Base-by-base conservation (phyloP, 1,140 invertebrate genomes). In the Penaeus japonicus region DNA sequence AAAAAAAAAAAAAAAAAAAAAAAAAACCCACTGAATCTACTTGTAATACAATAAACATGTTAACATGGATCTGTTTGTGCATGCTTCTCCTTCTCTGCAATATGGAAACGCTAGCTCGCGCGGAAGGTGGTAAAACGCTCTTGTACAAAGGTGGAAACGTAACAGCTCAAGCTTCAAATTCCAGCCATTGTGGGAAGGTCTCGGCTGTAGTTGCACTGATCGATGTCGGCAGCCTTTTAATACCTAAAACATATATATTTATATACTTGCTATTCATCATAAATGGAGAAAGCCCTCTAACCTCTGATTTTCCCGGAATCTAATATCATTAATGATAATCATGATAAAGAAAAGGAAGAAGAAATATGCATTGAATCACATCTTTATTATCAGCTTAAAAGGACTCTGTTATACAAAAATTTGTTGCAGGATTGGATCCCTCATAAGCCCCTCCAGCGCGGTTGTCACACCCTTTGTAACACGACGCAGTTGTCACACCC, bases 201-300 rank as follows among this genome's bases (percentile, higher is more conserved):
- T 47, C 47, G 47, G 47, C 47, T 47, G 47, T 47, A 47, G 47
- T 47, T 47, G 47, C 47, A 47, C 47, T 47, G 47, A 47, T 47
- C 47, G 47, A 47, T 47, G 47, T 47, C 47, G 47, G 47, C 47
- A 47, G 47, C 15, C 47, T 47, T 47, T 47, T 47, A 47, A 47
- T 15, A 47, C 47, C 47, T 47, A 7, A 47, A 47, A 47, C 10
- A 47, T n/a, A n/a, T n/a, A n/a, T n/a, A 47, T 15, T 12, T 7
- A 47, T 47, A 47, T 47, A 47, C 47, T 47, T 47, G 47, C 47
- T 15, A 47, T 47, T 47, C 47, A 47, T 47, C 62, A 30, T 24
- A 70, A 53, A 82, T 62, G 54, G 79, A 87, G 85, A 87, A 81
- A 55, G 85, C 85, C 85, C 85, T 87, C 85, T 87, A 81, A 73